Evolutionary conservation across 2,797 vertebrate species (phyloP).

Genomic region (Halcyon leucocephala): DNA sequence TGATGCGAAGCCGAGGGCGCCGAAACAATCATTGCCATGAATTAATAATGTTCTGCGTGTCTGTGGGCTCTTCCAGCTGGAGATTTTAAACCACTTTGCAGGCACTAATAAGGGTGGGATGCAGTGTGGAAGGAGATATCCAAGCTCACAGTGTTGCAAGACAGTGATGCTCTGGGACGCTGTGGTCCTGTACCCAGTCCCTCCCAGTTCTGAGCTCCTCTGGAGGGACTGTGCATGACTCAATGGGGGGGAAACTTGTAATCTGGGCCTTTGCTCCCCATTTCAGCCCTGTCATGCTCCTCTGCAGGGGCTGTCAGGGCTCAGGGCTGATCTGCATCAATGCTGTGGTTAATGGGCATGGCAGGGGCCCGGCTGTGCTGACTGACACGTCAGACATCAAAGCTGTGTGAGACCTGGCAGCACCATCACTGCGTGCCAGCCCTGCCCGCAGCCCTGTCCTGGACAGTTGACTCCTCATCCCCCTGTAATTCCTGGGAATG

Average conservation of each 20-base stretch:
- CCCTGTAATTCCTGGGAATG: fast-evolving
- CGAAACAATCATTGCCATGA: not conserved
- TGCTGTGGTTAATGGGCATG: not conserved
- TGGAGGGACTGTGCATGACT: not conserved
- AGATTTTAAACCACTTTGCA: not conserved
- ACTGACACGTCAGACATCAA: not conserved
- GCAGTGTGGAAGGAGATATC: not conserved
- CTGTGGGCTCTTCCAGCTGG: not conserved
- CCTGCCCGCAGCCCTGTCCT: not conserved
- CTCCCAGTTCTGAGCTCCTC: not conserved
- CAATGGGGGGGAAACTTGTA: not conserved
- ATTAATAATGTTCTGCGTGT: not conserved
- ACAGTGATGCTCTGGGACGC: fast-evolving
- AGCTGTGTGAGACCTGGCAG: constrained; percentile 47
- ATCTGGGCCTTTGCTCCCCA: not conserved
- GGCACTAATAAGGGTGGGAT: not conserved
- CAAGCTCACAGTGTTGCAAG: not conserved
- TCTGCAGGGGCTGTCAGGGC: constrained; percentile 26
- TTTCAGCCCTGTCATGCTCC: not conserved
- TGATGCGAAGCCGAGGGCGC: fast-evolving
- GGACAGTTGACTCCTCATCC: not conserved
- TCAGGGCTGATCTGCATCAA: not conserved
- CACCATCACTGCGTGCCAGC: not conserved
- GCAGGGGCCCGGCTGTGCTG: constrained; percentile 28
- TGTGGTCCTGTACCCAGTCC: fast-evolving